Evolutionary conservation across 92 coral and sea anemone genomes (phyloP), one percentile per base, ranked within the genome.

Genomic region (Porites evermanni): DNA sequence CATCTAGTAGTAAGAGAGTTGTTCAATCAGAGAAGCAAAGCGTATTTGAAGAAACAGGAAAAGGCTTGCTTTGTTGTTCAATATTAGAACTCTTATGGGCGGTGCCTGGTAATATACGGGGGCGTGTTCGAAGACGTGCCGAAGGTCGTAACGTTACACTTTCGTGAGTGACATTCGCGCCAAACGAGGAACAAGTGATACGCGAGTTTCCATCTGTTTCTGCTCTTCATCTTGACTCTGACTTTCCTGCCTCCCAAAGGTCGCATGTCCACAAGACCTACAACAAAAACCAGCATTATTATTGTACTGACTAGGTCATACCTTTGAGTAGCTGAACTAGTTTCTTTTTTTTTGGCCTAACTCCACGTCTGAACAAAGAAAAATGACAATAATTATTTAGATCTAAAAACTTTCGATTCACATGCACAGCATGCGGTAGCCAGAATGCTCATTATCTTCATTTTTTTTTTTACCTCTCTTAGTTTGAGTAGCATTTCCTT

Each of bases 11-110:
- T 29, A 29, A 59, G 5, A 9, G 17, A 54, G 75, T 18, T 69
- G 67, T 53, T 54, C 68, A 9, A 6, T 17, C 51, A 8, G 44
- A 20, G 59, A 72, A 70, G 52, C 78, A 32, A 56, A 70, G 47
- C 69, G 21, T 70, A 56, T 59, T 38, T 71, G 16, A 38, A 38
- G 58, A n/a, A 29, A 70, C 86, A 72, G 86, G 78, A 81, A 81
- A n/a, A 24, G 86, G 32, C 86, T 71, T 72, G 77, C 77, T 29
- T 50, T 69, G 44, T 20, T 74, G 20, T n/a, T n/a, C 26, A 38
- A 23, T 47, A 76, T 19, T 21, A 11, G 14, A 56, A 44, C 56
- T 51, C 58, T 29, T 17, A 53, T 53, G 59, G 86, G 78, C 59
- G 78, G 75, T n/a, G 32, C 44, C 72, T 9, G 8, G 82, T 67